Conservation (phyloP, 2,113 vertebrate species). For the Aegypius monachus region DNA sequence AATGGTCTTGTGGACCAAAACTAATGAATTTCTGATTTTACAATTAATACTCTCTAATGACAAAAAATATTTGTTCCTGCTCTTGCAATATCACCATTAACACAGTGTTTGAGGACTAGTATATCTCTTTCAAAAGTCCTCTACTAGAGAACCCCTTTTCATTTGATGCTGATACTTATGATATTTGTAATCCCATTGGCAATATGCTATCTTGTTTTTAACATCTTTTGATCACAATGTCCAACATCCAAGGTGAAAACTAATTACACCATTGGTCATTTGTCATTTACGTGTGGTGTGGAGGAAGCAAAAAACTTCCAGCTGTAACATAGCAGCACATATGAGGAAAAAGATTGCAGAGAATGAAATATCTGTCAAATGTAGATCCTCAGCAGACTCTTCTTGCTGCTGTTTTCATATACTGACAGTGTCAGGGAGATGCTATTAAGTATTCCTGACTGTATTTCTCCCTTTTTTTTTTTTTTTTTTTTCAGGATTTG, state of each 20-base stretch:
- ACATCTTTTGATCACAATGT: background rate
- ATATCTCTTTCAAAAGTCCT: background rate
- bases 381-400: background rate
- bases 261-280: background rate
- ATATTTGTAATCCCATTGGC: background rate
- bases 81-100: background rate
- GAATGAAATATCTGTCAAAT: background rate
- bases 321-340: background rate
- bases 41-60: background rate
- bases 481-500: background rate
- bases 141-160: background rate
- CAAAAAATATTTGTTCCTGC: background rate
- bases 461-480: background rate
- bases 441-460: background rate
- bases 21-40: constrained; percentile 47
- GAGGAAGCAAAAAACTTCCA: background rate
- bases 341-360: background rate
- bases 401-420: background rate
- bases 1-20: background rate
- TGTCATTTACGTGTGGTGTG: background rate
- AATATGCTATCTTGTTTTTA: background rate
- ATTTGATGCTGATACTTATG: background rate
- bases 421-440: background rate
- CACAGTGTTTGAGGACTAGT: background rate
- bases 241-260: background rate